phyloP scores from a whole-genome alignment of 2,888 invertebrate species.

The Rhagonycha lutea region DNA sequence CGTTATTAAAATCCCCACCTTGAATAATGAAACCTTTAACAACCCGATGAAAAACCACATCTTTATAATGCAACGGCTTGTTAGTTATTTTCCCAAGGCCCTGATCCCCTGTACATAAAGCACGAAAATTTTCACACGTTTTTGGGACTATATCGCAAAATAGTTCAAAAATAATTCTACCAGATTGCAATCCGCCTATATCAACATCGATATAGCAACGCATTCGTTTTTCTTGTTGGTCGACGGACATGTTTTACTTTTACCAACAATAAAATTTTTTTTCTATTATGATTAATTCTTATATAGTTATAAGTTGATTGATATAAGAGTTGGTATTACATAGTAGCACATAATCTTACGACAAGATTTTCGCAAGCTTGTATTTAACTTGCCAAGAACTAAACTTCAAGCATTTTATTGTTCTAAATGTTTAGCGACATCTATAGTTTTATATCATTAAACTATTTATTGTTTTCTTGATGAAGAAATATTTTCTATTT shows the following conservation, averaged over 20 bases:
- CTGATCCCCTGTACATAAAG: constrained; percentile 90
- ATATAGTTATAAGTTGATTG: background rate
- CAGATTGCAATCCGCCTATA: constrained; percentile 82
- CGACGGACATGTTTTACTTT: constrained; percentile 32
- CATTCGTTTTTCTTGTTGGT: constrained; percentile 60
- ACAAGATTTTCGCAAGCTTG: too few relatives aligned
- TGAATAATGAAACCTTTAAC: constrained; percentile 98
- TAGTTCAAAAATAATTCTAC: constrained; percentile 87
- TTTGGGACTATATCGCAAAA: constrained; percentile 86
- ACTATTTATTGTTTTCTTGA: too few relatives aligned
- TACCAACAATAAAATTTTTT: too few relatives aligned
- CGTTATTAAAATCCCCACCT: constrained; percentile 87
- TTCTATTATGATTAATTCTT: background rate
- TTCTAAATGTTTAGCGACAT: too few relatives aligned
- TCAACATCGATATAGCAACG: constrained; percentile 94
- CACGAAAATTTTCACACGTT: constrained; percentile 92
- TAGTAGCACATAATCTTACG: too few relatives aligned
- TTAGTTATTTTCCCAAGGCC: constrained; percentile 81
- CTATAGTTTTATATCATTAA: too few relatives aligned
- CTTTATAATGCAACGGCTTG: constrained; percentile 88
- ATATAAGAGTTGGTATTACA: too few relatives aligned
- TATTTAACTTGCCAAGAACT: too few relatives aligned
- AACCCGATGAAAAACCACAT: constrained; percentile 88
- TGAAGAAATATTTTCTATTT: too few relatives aligned
- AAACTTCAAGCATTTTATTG: too few relatives aligned